These are phyloP conservation scores for Zaprionus lineosus DNA, from an alignment of 2,888 invertebrate genomes.

Conservation along the genomic window DNA sequence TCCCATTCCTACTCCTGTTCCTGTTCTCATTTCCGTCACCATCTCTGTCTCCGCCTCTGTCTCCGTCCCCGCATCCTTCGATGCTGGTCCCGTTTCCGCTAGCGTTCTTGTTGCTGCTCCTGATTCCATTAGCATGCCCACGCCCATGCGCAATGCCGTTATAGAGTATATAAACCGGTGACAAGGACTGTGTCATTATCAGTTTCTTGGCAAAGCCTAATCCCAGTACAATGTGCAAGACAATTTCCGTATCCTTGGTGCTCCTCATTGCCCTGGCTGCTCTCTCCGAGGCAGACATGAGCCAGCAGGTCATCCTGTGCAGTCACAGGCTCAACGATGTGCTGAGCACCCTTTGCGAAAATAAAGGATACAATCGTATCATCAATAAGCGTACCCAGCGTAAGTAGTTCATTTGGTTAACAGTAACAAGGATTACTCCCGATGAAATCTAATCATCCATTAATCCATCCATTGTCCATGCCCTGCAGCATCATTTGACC, in stretches of 20 bases:
- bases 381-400: constrained; percentile 45
- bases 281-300: constrained; percentile 1
- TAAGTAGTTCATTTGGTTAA: constrained; percentile 43
- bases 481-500: constrained; percentile 20
- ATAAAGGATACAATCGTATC: constrained; percentile 42
- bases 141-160: background rate
- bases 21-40: no score
- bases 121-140: no score
- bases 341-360: constrained; percentile 33
- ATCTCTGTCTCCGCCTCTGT: no score
- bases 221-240: constrained; percentile 51
- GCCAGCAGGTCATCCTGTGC: constrained; percentile 31
- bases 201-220: constrained; percentile 41
- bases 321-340: constrained; percentile 45
- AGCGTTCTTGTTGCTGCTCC: no score
- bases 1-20: no score
- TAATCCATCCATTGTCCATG: background rate
- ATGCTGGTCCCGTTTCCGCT: no score
- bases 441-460: background rate
- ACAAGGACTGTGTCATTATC: constrained; percentile 27
- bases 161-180: constrained; percentile 44
- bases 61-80: no score
- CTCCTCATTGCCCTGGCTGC: constrained; percentile 22
- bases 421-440: no score
- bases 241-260: constrained; percentile 37